phyloP scores from a whole-genome alignment of 2,113 vertebrate species.

The Muntiacus muntjak region DNA sequence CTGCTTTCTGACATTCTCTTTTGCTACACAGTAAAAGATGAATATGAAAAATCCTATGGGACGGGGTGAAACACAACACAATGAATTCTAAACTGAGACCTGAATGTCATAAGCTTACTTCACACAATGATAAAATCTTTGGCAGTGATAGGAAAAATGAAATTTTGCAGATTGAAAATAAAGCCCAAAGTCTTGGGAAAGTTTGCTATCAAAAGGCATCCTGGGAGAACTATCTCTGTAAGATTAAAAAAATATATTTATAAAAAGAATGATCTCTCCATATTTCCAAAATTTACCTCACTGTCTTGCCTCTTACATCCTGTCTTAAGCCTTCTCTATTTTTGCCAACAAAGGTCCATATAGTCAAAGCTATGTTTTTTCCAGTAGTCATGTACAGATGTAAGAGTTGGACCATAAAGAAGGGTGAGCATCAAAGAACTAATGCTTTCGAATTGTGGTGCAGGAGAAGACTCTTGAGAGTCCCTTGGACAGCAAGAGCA shows the following conservation, averaged over 20 bases:
- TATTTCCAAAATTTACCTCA: conserved; percentile 15
- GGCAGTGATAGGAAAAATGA: conserved; percentile 1
- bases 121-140: conserved; percentile 2
- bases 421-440: not conserved
- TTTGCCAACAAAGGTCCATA: not conserved
- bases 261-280: not conserved
- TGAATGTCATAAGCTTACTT: conserved; percentile 7
- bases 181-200: not conserved
- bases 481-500: not conserved
- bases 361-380: not conserved
- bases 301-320: not conserved
- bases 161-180: conserved; percentile 16
- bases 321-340: not conserved
- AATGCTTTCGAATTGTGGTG: not conserved
- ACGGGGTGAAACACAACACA: not conserved
- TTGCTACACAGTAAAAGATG: conserved; percentile 93
- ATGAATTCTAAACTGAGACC: conserved; percentile 27
- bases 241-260: not conserved
- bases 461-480: not conserved
- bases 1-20: conserved; percentile 93
- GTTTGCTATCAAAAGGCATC: not conserved
- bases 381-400: not conserved
- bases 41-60: conserved; percentile 94
- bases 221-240: not conserved
- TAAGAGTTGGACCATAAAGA: not conserved